These are phyloP conservation scores for Drosophila meridionalis DNA, from an alignment of 2,888 invertebrate genomes.

Conservation along the genomic window DNA sequence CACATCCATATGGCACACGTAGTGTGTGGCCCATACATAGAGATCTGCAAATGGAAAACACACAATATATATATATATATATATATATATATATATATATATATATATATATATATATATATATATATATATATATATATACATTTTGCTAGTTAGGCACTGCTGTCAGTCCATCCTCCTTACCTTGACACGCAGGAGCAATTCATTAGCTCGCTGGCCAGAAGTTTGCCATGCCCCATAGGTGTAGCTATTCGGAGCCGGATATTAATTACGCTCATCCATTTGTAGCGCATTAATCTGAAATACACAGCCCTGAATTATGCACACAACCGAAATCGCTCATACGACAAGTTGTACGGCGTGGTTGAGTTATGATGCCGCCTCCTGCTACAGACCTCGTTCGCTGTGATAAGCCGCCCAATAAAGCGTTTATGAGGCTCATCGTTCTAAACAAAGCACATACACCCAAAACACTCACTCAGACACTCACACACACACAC, in stretches of 20 bases:
- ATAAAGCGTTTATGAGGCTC: constrained; percentile 33
- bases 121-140: neutral
- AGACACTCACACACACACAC: neutral
- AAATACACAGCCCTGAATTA: constrained; percentile 55
- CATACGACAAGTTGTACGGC: constrained; percentile 54
- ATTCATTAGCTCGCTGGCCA: constrained; percentile 54
- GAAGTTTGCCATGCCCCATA: neutral
- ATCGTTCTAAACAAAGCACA: constrained; percentile 21
- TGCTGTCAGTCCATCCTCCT: constrained; percentile 1
- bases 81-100: too few relatives aligned
- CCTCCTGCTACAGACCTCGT: neutral
- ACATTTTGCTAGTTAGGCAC: constrained; percentile 8
- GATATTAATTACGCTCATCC: constrained; percentile 73
- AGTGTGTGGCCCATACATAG: constrained; percentile 12
- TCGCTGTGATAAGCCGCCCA: constrained; percentile 17
- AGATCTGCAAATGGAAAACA: constrained; percentile 13
- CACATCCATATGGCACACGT: constrained; percentile 2
- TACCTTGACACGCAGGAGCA: constrained; percentile 47
- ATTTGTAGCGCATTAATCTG: constrained; percentile 60
- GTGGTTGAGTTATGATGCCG: constrained; percentile 38
- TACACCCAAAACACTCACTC: neutral
- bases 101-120: too few relatives aligned
- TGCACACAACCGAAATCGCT: constrained; percentile 51
- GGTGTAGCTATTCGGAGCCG: constrained; percentile 27
- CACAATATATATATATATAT: neutral